Base-by-base conservation (phyloP, 2,797 vertebrate genomes). In the Lepus oiostolus region DNA sequence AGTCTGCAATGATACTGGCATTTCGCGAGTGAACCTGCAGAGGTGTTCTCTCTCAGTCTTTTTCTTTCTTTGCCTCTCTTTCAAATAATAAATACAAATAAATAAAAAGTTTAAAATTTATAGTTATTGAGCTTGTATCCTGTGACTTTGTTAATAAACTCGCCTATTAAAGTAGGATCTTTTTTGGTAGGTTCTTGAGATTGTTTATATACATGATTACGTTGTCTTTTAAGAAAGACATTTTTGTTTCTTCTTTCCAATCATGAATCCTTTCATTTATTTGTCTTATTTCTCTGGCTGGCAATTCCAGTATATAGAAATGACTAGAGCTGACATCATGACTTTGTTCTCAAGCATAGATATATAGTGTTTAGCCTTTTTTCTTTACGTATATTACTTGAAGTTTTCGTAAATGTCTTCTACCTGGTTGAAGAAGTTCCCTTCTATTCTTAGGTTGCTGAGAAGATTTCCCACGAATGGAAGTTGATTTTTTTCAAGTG, bases 81-180 rank as follows among this genome's bases (percentile, higher is more conserved):
- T 58, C 54, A 58, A 58, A 58, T 58, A 58, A 58, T 58, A 19
- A 58, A 58, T 58, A 58, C 54, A 58, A 58, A 58, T 58, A 58
- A 58, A 19, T 58, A 58, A 58, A 47, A 58, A 58, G 54, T 19
- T 58, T 58, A 58, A 58, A 58, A 58, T 58, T 58, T 58, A 58
- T 19, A 58, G 54, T 93, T 75, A 70, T 38, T 90, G 28, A 67
- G 58, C n/a, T 90, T 67, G 26, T 77, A 79, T 32, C 9, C 60
- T 79, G 9, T 84, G 65, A 94, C n/a, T 21, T 47, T 30, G 62
- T 19, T 65, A 82, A 85, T 65, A 82, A 85, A 90, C 54, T 63
- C 68, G 54, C 26, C 67, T 68, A 62, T 50, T 91, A 92, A 47
- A 47, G 52, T 91, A 60, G n/a, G 65, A 93, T 8, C 13, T 94